Evolutionary conservation across 1,140 invertebrate species (phyloP).

Genomic region (Macrobrachium nipponense): DNA sequence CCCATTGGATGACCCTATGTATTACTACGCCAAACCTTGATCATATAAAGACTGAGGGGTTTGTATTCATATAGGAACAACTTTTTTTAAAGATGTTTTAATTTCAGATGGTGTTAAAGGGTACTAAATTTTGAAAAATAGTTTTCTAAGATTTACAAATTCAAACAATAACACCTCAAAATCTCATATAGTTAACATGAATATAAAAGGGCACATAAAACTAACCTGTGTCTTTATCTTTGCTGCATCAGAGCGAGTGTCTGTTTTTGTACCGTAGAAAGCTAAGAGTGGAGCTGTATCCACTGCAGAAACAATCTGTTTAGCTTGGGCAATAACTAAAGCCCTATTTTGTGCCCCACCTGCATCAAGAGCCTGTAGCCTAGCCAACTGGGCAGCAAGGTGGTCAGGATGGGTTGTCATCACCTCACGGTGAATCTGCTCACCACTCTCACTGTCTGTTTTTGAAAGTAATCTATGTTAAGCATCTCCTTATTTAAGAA

Average conservation of each 20-base stretch:
- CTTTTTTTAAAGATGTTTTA: no score
- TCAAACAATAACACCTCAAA: background rate
- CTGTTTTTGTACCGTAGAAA: constrained; percentile 53
- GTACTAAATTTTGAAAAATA: no score
- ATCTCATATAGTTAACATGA: background rate
- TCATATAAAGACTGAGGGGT: background rate
- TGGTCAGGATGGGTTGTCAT: constrained; percentile 53
- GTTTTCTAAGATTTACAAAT: background rate
- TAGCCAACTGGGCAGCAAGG: constrained; percentile 48
- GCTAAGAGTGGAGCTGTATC: constrained; percentile 43
- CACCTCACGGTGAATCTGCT: constrained; percentile 43
- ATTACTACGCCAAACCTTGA: background rate
- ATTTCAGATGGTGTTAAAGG: no score
- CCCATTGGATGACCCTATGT: no score
- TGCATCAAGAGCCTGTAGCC: constrained; percentile 47
- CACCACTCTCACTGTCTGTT: constrained; percentile 44
- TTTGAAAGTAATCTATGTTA: background rate
- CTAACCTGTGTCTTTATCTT: constrained; percentile 52
- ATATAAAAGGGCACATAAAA: background rate
- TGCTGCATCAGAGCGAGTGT: constrained; percentile 52
- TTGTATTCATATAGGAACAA: background rate
- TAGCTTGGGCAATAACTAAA: constrained; percentile 35
- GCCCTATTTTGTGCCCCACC: constrained; percentile 37
- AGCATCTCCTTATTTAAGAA: no score
- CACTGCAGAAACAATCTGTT: constrained; percentile 33